phyloP scores from a whole-genome alignment of 2,797 vertebrate species.

The Falco berigora region DNA sequence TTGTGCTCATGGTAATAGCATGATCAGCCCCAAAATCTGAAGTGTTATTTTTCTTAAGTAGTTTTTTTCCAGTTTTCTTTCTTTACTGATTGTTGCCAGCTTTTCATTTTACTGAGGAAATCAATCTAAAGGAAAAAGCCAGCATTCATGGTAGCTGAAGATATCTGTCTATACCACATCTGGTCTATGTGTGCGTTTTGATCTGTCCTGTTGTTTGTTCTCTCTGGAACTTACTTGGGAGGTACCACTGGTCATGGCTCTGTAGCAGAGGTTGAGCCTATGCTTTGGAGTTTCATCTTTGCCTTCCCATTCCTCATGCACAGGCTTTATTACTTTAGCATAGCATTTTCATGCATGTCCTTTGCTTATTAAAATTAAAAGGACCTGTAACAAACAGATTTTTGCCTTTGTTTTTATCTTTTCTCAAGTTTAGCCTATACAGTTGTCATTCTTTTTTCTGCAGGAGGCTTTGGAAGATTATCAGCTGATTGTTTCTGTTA shows the following conservation, averaged over 20 bases:
- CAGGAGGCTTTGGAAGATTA: not conserved
- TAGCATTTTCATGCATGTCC: not conserved
- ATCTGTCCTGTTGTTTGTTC: not conserved
- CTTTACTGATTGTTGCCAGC: not conserved
- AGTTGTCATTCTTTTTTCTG: not conserved
- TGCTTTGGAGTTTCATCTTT: not conserved
- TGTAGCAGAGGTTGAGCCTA: accelerated
- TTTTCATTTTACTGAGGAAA: not conserved
- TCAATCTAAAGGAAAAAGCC: not conserved
- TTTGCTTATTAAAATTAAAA: not conserved
- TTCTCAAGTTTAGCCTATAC: not conserved
- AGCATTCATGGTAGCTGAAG: not conserved
- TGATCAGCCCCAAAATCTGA: not conserved
- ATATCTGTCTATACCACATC: not conserved
- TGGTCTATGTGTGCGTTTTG: accelerated
- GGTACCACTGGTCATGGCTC: not conserved
- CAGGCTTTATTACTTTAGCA: not conserved
- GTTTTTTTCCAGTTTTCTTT: not conserved
- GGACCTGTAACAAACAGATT: not conserved
- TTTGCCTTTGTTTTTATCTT: not conserved
- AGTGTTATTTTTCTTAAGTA: not conserved
- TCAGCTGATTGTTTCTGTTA: not conserved
- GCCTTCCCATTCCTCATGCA: not conserved
- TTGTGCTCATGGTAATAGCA: not conserved
- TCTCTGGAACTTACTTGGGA: not conserved